Evolutionary conservation across 2,113 vertebrate species (phyloP).

Genomic region (Ariopsis seemanni): DNA sequence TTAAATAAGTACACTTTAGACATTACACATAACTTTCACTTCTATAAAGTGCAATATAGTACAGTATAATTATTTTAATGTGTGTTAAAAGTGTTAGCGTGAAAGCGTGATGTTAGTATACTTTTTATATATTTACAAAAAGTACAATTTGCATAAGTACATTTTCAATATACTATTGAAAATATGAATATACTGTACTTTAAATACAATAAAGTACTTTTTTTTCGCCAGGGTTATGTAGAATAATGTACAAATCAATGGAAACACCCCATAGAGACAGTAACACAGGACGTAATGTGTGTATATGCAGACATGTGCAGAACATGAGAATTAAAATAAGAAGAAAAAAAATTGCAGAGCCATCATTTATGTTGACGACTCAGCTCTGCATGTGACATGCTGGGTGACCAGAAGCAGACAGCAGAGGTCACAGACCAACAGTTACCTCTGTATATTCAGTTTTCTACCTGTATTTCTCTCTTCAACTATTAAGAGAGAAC

Average conservation of each 20-base stretch:
- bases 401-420: slow-evolving; percentile 67
- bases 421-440: slow-evolving; percentile 64
- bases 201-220: too few species aligned
- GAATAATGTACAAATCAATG: background rate
- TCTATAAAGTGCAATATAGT: too few species aligned
- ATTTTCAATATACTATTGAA: too few species aligned
- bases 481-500: background rate
- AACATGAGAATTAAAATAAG: slow-evolving; percentile 5
- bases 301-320: slow-evolving; percentile 9
- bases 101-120: too few species aligned
- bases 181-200: too few species aligned
- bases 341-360: slow-evolving; percentile 43
- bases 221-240: too few species aligned
- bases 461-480: background rate
- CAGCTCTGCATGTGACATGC: slow-evolving; percentile 59
- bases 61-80: too few species aligned
- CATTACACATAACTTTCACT: too few species aligned
- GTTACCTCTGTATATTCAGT: slow-evolving; percentile 21
- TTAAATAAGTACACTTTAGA: too few species aligned
- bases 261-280: background rate
- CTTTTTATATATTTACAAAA: too few species aligned
- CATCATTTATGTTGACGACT: slow-evolving; percentile 64
- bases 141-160: too few species aligned
- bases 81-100: too few species aligned
- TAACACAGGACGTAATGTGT: background rate